phyloP scores from a whole-genome alignment of 2,797 vertebrate genomes.

The Crenuchus spilurus region DNA sequence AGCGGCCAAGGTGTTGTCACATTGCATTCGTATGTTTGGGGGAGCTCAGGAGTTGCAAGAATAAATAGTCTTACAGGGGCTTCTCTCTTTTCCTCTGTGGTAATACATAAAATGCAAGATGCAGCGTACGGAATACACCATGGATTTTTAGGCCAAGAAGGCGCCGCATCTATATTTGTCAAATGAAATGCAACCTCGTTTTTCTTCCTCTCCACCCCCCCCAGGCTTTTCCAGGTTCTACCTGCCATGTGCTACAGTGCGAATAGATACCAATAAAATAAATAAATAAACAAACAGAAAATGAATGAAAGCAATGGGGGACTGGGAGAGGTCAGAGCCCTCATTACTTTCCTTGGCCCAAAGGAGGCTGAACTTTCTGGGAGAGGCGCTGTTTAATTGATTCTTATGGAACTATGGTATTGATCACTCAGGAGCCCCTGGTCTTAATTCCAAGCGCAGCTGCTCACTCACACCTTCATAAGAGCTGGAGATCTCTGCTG shows the following conservation, averaged over 20 bases:
- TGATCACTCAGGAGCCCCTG: constrained; percentile 88
- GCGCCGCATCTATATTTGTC: constrained; percentile 20
- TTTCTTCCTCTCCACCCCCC: constrained; percentile 6
- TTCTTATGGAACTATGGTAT: constrained; percentile 74
- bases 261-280: constrained; percentile 49
- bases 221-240: neutral
- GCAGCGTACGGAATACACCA: constrained; percentile 11
- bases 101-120: constrained; percentile 33
- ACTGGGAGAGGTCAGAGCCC: constrained; percentile 59
- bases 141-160: constrained; percentile 29
- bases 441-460: constrained; percentile 74
- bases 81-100: constrained; percentile 32
- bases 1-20: constrained; percentile 74
- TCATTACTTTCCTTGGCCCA: constrained; percentile 62
- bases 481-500: constrained; percentile 52
- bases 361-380: constrained; percentile 65
- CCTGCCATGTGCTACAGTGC: constrained; percentile 22
- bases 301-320: constrained; percentile 38
- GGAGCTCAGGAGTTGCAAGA: constrained; percentile 64
- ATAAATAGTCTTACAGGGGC: constrained; percentile 37
- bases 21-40: constrained; percentile 72
- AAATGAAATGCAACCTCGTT: constrained; percentile 33
- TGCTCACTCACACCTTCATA: constrained; percentile 64
- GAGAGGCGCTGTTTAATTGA: constrained; percentile 83
- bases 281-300: constrained; percentile 12